These are phyloP conservation scores for Rynchops niger DNA, from an alignment of 2,113 vertebrate species.

Conservation along the genomic window DNA sequence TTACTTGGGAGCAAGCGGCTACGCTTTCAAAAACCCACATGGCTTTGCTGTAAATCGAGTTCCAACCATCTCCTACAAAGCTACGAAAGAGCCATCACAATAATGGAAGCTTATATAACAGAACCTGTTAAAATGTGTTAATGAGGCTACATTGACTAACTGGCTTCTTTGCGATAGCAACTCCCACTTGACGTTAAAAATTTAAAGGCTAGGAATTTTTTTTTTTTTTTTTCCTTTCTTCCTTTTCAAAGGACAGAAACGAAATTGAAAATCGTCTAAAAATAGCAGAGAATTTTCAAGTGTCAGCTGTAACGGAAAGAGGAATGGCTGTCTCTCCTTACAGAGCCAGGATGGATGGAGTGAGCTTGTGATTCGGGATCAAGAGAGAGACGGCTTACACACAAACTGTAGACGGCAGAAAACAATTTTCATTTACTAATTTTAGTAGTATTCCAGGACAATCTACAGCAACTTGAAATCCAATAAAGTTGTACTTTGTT, in stretches of 20 bases:
- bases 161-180: not conserved
- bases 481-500: not conserved
- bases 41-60: not conserved
- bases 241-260: conserved; percentile 48
- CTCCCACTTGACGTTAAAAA: conserved; percentile 23
- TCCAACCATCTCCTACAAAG: not conserved
- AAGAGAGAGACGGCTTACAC: not conserved
- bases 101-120: not conserved
- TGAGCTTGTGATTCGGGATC: not conserved
- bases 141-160: not conserved
- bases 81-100: not conserved
- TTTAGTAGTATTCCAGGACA: not conserved
- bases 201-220: not conserved
- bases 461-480: not conserved
- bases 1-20: not conserved
- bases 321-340: conserved; percentile 53
- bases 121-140: not conserved
- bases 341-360: conserved; percentile 34
- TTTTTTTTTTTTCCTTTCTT: not conserved
- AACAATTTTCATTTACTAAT: not conserved
- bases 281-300: conserved; percentile 51
- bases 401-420: not conserved
- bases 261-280: conserved; percentile 53
- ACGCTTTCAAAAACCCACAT: not conserved
- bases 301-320: conserved; percentile 45